Evolutionary conservation across 2,888 invertebrate genomes (phyloP), one percentile per base, ranked within the genome.

Genomic region (Chironomus riparius): DNA sequence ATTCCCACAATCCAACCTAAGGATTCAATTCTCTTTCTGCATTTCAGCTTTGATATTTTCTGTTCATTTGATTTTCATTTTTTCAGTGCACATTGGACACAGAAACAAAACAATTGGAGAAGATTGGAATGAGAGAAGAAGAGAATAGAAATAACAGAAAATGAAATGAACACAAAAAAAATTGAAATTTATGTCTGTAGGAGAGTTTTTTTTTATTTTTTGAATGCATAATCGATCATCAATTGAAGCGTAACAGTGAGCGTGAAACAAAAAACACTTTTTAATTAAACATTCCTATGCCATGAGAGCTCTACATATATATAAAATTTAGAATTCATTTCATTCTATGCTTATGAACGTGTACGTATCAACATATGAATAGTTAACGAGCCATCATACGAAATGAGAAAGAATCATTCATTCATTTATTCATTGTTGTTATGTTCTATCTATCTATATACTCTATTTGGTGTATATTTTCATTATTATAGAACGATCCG

Each of bases 161-260:
- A 13, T 21, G 62, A 62, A 72, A 24, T 28, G 47, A 47, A 70
- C 15, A 38, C 38, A 48, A 22, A 70, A 48, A 70, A 69, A 28
- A 28, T 15, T n/a, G 18, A 38, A 69, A 47, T 56, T 56, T 65
- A 24, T 65, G 21, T 38, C 38, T 38, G 21, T 65, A 38, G 21
- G 22, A 65, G 65, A 65, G 65, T 24, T 24, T 24, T 24, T n/a
- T n/a, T 56, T 15, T 18, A 15, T 56, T 15, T 69, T 69, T 69
- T 50, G 73, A 75, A 68, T 75, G 75, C 48, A 75, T 75, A 75
- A 75, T 75, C 75, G 75, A 75, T 75, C 75, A 68, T 68, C 75
- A 75, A 75, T 68, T 47, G 68, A 68, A 75, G 75, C 75, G 68
- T 68, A 47, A 72, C 56, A 72, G 28, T 62, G 62, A 72, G 62